Conservation (phyloP, 2,888 invertebrate species). For the Atrina japonica region DNA sequence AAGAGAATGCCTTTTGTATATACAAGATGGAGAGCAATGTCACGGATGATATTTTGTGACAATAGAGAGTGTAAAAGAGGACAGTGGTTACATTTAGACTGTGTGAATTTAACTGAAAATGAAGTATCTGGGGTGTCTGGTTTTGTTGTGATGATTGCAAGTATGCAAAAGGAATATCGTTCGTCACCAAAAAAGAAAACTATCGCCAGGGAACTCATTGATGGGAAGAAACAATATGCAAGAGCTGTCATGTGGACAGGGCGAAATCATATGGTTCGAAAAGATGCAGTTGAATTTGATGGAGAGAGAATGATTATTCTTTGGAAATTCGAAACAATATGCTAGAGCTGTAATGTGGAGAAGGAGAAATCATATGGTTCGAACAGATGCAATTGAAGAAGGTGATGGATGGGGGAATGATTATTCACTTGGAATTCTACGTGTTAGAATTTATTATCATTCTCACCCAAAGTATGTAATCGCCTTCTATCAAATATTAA, state of each 20-base stretch:
- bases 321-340: slow-evolving; percentile 2
- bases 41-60: no score
- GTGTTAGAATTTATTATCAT: slow-evolving; percentile 41
- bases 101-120: no score
- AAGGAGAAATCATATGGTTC: slow-evolving; percentile 31
- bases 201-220: neutral
- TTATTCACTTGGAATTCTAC: slow-evolving; percentile 44
- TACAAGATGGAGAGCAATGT: no score
- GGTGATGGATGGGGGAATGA: slow-evolving; percentile 45
- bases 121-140: no score
- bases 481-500: slow-evolving; percentile 34
- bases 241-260: neutral
- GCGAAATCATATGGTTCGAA: neutral
- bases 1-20: no score
- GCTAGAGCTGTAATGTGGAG: slow-evolving; percentile 34
- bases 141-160: no score
- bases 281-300: neutral
- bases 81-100: no score
- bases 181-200: slow-evolving; percentile 4
- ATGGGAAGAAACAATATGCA: neutral
- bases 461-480: slow-evolving; percentile 50
- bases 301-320: neutral
- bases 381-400: slow-evolving; percentile 47
- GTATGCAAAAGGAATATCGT: no score
- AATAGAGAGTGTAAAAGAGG: no score